Evolutionary conservation across 2,797 vertebrate species (phyloP), one percentile per base, ranked within the genome.

Genomic region (Aphelocoma californica): DNA sequence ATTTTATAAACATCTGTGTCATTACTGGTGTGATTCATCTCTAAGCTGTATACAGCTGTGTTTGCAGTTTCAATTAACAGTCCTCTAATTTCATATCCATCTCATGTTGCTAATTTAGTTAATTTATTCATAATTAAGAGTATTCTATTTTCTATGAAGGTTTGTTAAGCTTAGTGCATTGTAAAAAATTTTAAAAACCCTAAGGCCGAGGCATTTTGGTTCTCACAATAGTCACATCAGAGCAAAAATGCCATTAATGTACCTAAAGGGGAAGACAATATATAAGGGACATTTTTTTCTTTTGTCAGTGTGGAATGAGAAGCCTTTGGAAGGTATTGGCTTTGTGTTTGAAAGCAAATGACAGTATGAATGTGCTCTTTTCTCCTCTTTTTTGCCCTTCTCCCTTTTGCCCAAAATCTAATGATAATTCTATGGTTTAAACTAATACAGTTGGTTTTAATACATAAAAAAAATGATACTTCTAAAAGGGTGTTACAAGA

Each of bases 121-220:
- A 98, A 98, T 98, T 97, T 98, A 98, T 98, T 98, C 98, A 98
- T 98, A 98, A 98, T 98, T 98, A 98, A 97, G 98, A 97, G 97
- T 97, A 98, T 98, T 98, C 97, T 98, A 96, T 98, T 98, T 98
- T 97, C 96, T 96, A 94, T 21, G 81, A 98, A 97, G 97, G 97
- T 98, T 98, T 97, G 94, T 98, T 86, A 67, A 97, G 97, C 89
- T 97, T 97, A 86, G 84, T 97, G 93, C 84, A 92, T 96, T 93
- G 96, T 96, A 95, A 97, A 98, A 97, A 97, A 36, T 16, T 53
- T 53, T 6, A 9, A 72, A 92, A 95, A 96, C 74, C 82, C 94
- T 95, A 92, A 96, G 93, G 88, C 97, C 4, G 7, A 96, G 85
- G 92, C 54, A 95, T 96, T 97, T 97, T 97, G 95, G 86, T 96